These are phyloP conservation scores for Brachionus manjavacas DNA, from an alignment of 1,140 invertebrate genomes.

Conservation along the genomic window DNA sequence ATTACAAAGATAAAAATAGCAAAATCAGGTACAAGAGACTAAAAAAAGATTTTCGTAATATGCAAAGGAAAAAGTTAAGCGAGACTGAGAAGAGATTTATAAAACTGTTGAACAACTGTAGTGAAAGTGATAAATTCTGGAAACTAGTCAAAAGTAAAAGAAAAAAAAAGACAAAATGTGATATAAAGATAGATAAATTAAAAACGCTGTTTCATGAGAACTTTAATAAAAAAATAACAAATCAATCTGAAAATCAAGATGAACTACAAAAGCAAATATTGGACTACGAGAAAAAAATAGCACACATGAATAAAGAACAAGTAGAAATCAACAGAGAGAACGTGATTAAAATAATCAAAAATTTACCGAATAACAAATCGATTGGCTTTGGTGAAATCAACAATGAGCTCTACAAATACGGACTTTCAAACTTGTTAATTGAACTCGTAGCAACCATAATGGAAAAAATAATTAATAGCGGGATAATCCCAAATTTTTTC, in stretches of 20 bases:
- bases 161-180: neutral
- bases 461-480: too few species aligned
- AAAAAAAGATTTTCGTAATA: conserved; percentile 19
- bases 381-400: too few species aligned
- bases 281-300: neutral
- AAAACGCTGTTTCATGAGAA: conserved; percentile 10
- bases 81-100: neutral
- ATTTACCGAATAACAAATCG: too few species aligned
- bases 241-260: neutral
- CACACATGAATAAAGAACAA: neutral
- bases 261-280: neutral
- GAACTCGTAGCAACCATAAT: too few species aligned
- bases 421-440: too few species aligned
- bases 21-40: conserved; percentile 30
- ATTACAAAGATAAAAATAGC: neutral
- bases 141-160: neutral
- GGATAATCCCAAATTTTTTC: too few species aligned
- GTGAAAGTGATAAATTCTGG: neutral
- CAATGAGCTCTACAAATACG: too few species aligned
- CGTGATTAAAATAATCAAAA: too few species aligned
- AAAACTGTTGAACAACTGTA: conserved; percentile 6
- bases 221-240: conserved; percentile 6
- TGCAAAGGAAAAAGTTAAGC: conserved; percentile 3
- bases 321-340: too few species aligned
- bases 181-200: neutral